Evolutionary conservation across 2,113 vertebrate species (phyloP), one percentile per base, ranked within the genome.

Genomic region (Myrmophylax atrothorax): DNA sequence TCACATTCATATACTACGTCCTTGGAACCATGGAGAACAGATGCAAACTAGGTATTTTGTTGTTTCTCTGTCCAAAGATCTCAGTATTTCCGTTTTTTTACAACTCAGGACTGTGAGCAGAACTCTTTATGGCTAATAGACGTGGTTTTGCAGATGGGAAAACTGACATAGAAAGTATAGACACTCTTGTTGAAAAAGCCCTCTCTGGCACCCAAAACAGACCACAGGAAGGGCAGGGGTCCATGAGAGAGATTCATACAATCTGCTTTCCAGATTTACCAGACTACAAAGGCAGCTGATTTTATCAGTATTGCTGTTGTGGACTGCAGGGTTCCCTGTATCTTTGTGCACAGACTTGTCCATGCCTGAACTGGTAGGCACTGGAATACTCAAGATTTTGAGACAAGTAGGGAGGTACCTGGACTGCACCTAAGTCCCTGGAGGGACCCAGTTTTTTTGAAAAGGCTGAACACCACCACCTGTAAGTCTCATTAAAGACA

Each of bases 21-120:
- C 86, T 90, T 87, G 83, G 60, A 92, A 87, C 76, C 56, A 26
- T 28, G 37, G 31, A 83, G 68, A 81, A 89, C 72, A 92, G 89
- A 92, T 60, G 79, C 56, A 86, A 9, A 49, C 24, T 84, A 60
- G 90, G 12, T 88, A 53, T 75, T 91, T 88, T 81, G 64, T 74
- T 82, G 47, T 64, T 80, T 14, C 12, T 94, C 29, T 75, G 37
- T 92, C 82, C 88, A 92, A 88, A 37, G 56, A 64, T 42, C 47
- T 90, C 90, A 87, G 3, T 86, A 40, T 93, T 96, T 93, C 83
- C 93, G 35, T 95, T 94, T 81, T 42, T 90, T 95, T 88, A 37
- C 64, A 23, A 42, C 55, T 86, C 14, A 26, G n/a, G 46, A 75
- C 42, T 84, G 8, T 67, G 68, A 91, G 72, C 82, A 90, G 55